Evolutionary conservation across 2,113 vertebrate species (phyloP).

Genomic region (Todiramphus chloris): DNA sequence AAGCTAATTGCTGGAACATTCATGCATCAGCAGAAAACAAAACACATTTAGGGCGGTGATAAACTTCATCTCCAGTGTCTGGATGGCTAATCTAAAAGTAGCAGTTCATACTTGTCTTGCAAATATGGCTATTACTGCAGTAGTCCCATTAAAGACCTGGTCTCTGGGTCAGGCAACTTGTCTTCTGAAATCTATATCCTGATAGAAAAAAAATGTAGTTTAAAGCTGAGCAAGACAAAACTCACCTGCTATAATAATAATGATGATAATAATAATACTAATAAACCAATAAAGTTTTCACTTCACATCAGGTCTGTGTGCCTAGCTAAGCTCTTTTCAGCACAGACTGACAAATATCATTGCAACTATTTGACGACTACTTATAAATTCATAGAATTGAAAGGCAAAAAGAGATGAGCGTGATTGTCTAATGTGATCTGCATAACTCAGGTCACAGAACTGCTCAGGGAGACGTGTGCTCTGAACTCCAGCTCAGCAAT

Average conservation of each 20-base stretch:
- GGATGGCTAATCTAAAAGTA: neutral
- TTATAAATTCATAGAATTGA: constrained; percentile 40
- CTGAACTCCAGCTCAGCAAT: constrained; percentile 1
- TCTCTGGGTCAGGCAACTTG: neutral
- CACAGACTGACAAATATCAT: neutral
- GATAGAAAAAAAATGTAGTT: constrained; percentile 6
- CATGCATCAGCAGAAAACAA: constrained; percentile 39
- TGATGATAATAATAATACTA: neutral
- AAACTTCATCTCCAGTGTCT: neutral
- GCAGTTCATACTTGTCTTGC: constrained; percentile 8
- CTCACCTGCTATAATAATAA: neutral
- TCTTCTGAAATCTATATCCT: constrained; percentile 30
- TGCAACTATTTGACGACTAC: constrained; percentile 1
- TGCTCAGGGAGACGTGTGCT: neutral
- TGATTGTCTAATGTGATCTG: constrained; percentile 11
- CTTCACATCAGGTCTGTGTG: neutral
- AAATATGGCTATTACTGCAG: constrained; percentile 9
- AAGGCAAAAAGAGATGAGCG: neutral
- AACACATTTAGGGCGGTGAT: neutral
- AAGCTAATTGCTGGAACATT: neutral
- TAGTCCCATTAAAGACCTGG: neutral
- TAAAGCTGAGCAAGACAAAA: neutral
- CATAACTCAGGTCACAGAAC: constrained; percentile 19
- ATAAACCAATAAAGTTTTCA: neutral
- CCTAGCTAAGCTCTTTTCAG: constrained; percentile 47